phyloP scores from a whole-genome alignment of 2,113 vertebrate genomes.

The Neolamprologus ventralis region DNA sequence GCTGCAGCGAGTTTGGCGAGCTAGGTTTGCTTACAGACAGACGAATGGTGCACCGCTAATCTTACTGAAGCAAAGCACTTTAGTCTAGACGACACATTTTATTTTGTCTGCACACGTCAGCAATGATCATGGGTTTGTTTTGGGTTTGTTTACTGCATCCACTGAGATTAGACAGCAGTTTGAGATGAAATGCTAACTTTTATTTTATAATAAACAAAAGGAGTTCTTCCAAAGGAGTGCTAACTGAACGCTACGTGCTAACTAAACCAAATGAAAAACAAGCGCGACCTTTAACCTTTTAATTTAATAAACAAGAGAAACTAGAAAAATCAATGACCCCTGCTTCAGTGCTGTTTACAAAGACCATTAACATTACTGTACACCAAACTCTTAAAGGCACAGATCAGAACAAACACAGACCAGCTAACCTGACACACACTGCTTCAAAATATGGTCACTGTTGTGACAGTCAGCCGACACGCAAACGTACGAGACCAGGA shows the following conservation, averaged over 20 bases:
- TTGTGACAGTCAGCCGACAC: not conserved
- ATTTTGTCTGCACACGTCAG: not conserved
- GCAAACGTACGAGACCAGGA: not conserved
- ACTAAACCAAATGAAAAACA: not conserved
- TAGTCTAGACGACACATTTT: not conserved
- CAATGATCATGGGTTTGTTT: not conserved
- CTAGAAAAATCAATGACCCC: not conserved
- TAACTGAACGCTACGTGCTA: fast-evolving
- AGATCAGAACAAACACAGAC: not conserved
- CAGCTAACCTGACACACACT: not conserved
- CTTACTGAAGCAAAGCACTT: not conserved
- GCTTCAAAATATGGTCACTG: not conserved
- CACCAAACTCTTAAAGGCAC: not conserved
- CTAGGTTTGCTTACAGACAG: not conserved
- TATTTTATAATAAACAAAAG: not conserved
- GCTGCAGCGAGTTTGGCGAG: not conserved
- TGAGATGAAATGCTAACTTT: not conserved
- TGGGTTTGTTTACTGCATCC: not conserved
- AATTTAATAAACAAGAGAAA: not conserved
- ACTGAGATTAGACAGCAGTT: not conserved
- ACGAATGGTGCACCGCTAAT: not conserved
- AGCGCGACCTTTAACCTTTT: not conserved
- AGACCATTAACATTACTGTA: not conserved
- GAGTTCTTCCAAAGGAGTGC: not conserved
- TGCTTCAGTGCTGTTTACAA: not conserved